Base-by-base conservation (phyloP, 2,797 vertebrate species). In the Aplochiton taeniatus region DNA sequence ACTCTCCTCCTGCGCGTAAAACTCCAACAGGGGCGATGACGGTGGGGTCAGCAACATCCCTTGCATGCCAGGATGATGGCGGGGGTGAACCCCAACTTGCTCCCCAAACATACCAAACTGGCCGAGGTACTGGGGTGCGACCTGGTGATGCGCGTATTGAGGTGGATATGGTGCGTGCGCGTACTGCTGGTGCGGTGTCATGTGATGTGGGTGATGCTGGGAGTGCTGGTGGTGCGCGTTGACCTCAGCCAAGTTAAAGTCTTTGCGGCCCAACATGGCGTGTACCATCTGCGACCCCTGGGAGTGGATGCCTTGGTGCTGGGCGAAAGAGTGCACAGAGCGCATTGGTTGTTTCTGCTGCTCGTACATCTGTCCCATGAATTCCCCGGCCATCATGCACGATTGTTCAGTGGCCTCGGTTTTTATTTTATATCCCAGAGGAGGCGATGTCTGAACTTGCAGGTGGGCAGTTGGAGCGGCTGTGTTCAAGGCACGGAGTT, bases 21-120 rank as follows among this genome's bases (percentile, higher is more conserved):
- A 94, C 56, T 96, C 95, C 85, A 97, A 78, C 60, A 94, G 72
- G 0, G 95, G 95, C 0, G 95, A 97, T 0, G 94, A 92, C 0
- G 95, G 96, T 0, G 95, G 95, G 0, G 96, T 97, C 84, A 95
- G 90, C 84, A 94, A 88, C 79, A 93, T 80, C 3, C 94, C 93
- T 9, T 90, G 92, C 83, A 94, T 66, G 0, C 90, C 85, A 0
- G 90, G 78, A 13, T 89, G 91, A 0, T 90, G 89, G 47, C 91
- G 88, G 58, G 90, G 91, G 64, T 88, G 88, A 3, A 85, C 82
- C 61, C 87, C 91, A 73, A 90, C 58, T 0, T 91, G 79, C 61
- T 94, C 94, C 54, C 91, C 81, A 81, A 91, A 94, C 76, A 94
- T 68, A 69, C 68, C 83, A 78, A 92, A 95, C 70, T 93, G 94